Base-by-base conservation (phyloP, 2,888 invertebrate species). In the Cryptus viduatorius region DNA sequence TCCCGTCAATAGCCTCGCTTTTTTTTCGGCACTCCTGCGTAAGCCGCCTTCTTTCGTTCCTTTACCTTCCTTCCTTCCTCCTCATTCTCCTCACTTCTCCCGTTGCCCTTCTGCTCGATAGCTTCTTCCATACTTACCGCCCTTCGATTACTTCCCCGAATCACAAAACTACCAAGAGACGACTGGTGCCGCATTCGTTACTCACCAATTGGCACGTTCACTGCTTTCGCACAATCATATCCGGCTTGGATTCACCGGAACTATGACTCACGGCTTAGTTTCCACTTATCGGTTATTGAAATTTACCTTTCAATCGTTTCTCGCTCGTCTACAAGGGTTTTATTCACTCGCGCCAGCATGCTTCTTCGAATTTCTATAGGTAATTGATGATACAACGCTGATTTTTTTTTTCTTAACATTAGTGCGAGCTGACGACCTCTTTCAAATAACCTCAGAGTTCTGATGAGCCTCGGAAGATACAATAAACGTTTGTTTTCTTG, bases 111-210 rank as follows among this genome's bases (percentile, higher is more conserved):
- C 42, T 29, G 4, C 37, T 4, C 76, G 12, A 48, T 71, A n/a
- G 19, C 79, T 42, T 44, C 29, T 14, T 19, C 48, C 50, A 29
- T 56, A 61, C 56, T 31, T 19, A 65, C 79, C 19, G 44, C 59
- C 78, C 84, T 82, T 84, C 82, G 85, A 86, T 86, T 87, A 84
- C 86, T 87, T 87, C 87, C 71, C 56, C 80, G 86, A 88, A 87
- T 87, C 75, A 31, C 65, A 77, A 73, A 80, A 84, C 77, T 67
- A 29, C 73, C 67, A 50, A 59, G 76, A 77, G 44, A 19, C n/a
- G 48, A 19, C 31, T 44, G 48, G n/a, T 19, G 50, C 37, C 50
- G 24, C 56, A 56, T 77, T 77, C 67, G 31, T 61, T 65, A 69
- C 50, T 44, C 73, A 53, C 59, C 29, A 72, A 77, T 71, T 44